Evolutionary conservation across 2,888 invertebrate genomes (phyloP).

Genomic region (Drosophila demipolita): DNA sequence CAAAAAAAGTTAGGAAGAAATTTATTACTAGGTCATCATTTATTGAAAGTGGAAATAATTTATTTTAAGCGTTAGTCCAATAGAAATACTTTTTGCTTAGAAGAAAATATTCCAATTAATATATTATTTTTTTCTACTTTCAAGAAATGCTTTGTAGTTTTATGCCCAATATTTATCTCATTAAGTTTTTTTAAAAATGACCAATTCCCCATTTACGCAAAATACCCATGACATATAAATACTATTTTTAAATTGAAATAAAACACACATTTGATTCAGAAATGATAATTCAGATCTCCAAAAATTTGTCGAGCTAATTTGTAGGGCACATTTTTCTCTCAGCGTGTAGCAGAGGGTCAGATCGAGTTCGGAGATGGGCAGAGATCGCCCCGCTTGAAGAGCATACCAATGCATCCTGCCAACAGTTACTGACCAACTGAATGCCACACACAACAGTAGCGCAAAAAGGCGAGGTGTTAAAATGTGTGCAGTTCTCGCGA

Average conservation of each 20-base stretch:
- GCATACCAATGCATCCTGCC: slow-evolving; percentile 51
- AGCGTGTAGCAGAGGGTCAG: slow-evolving; percentile 11
- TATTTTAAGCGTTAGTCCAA: background rate
- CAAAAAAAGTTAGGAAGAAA: background rate
- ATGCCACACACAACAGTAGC: slow-evolving; percentile 47
- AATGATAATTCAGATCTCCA: background rate
- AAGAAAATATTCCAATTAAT: background rate
- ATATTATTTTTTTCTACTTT: background rate
- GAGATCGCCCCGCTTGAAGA: slow-evolving; percentile 11
- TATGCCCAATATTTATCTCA: background rate
- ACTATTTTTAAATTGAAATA: background rate
- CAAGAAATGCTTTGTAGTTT: background rate
- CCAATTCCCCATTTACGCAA: too few species aligned
- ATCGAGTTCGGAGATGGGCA: slow-evolving; percentile 1
- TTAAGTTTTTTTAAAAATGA: too few species aligned
- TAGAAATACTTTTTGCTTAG: background rate
- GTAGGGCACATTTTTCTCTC: background rate
- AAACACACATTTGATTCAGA: background rate
- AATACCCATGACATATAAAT: too few species aligned
- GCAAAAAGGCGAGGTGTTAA: slow-evolving; percentile 71
- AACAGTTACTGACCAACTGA: slow-evolving; percentile 26
- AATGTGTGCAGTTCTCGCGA: slow-evolving; percentile 83
- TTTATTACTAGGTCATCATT: background rate
- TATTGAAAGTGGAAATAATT: background rate
- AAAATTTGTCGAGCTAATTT: background rate